Conservation (phyloP, 1,140 invertebrate genomes). For the Calephelis virginiensis region DNA sequence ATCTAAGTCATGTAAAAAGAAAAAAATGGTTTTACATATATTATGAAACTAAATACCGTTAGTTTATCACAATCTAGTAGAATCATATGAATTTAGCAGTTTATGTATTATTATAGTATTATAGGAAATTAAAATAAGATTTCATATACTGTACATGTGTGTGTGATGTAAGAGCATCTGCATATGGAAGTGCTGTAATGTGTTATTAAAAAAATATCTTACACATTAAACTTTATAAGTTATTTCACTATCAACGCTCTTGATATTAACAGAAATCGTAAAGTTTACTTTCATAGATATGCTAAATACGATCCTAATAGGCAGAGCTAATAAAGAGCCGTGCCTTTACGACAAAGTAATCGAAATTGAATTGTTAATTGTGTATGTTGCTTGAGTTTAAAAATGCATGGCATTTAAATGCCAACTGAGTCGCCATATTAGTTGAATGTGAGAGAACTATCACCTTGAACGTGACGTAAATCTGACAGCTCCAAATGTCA, state of each 20-base stretch:
- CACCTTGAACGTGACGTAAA: conserved; percentile 74
- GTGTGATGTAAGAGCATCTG: conserved; percentile 3
- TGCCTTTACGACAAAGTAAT: conserved; percentile 68
- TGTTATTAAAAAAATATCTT: conserved; percentile 39
- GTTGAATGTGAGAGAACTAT: conserved; percentile 63
- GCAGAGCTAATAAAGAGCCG: conserved; percentile 40
- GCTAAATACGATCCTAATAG: conserved; percentile 60
- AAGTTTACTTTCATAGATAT: conserved; percentile 53
- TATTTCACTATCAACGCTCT: conserved; percentile 44
- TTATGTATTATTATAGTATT: not conserved
- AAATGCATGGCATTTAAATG: conserved; percentile 77
- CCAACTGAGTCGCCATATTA: conserved; percentile 70
- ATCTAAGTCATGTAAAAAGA: too few species aligned
- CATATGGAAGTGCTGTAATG: conserved; percentile 15
- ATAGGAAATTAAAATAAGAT: not conserved
- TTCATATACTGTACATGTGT: not conserved
- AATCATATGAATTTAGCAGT: not conserved
- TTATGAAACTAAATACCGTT: conserved; percentile 4
- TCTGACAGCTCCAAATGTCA: conserved; percentile 75
- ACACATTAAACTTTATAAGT: conserved; percentile 45
- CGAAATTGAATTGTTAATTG: conserved; percentile 71
- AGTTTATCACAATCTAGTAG: not conserved
- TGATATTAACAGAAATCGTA: conserved; percentile 53
- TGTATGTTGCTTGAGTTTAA: conserved; percentile 69
- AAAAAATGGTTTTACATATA: too few species aligned